Evolutionary conservation across 2,113 vertebrate species (phyloP), one percentile per base, ranked within the genome.

Genomic region (Chrysochloris asiatica): DNA sequence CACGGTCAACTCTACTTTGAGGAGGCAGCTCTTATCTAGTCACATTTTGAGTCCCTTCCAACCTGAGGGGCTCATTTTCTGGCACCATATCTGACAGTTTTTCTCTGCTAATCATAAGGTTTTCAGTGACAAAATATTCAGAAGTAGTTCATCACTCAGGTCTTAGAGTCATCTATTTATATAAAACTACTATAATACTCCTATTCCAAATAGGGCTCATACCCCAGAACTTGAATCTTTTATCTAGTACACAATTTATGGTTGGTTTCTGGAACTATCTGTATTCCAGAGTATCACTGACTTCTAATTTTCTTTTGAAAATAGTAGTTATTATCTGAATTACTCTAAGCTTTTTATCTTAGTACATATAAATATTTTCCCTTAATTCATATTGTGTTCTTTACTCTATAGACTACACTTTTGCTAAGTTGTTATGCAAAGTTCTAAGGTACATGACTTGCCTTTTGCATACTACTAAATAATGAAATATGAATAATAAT

Each of bases 221-320:
- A 6, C 56, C 26, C 41, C 4, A 76, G 48, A 69, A 73, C 6
- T 13, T 61, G 73, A 36, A 92, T 33, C 6, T 63, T 63, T 63
- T 11, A 73, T 48, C 6, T 28, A 2, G 10, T 56, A 22, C 26
- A 61, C 26, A 61, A 61, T 9, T 61, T 30, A 61, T 59, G 4
- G 50, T 16, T 65, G 8, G 26, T 30, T 81, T 88, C n/a, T 84
- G 24, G 82, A 50, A 43, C 4, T 76, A 2, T 33, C 52, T 52
- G 1, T 77, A 33, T 81, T 86, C 12, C 0, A 33, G 30, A 93
- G 65, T n/a, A 6, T n/a, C 43, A 81, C 33, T 30, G 28, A 65
- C 72, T 83, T 76, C 54, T 76, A 59, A 43, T 87, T 82, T 91
- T 89, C 24, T 48, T 91, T 67, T 12, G 69, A 91, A 88, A 90